These are phyloP conservation scores for Taeniopygia guttata DNA, from an alignment of 2,797 vertebrate genomes.

Conservation along the genomic window DNA sequence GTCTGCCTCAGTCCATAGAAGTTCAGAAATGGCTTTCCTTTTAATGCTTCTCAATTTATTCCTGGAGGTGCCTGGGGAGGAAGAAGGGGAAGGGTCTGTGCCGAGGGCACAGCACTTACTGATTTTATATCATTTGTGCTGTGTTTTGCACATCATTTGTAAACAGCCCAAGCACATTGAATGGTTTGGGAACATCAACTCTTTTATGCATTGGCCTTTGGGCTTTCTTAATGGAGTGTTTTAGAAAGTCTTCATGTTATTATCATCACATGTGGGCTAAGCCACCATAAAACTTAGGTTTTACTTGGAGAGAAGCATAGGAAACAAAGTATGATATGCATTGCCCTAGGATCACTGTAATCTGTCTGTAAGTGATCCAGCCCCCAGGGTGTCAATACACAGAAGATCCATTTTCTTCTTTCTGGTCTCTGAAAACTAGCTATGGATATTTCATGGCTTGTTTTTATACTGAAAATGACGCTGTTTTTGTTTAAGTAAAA, in stretches of 20 bases:
- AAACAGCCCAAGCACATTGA: background rate
- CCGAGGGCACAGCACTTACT: accelerated
- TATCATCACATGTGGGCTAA: background rate
- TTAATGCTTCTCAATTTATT: background rate
- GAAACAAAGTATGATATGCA: background rate
- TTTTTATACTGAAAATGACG: background rate
- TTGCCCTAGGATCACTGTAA: background rate
- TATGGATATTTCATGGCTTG: background rate
- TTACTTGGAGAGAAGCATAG: background rate
- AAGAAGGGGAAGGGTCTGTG: background rate
- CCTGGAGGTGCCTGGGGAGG: background rate
- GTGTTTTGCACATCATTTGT: background rate
- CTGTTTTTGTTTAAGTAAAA: background rate
- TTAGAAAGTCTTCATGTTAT: background rate
- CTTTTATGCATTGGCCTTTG: background rate
- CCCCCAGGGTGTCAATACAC: background rate
- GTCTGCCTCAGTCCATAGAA: background rate
- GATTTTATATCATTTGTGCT: background rate
- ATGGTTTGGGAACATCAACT: background rate
- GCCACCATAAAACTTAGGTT: background rate
- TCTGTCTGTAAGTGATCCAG: background rate
- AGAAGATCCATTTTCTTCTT: background rate
- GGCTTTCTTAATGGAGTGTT: background rate
- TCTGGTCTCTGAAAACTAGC: background rate
- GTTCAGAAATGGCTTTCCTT: background rate